Evolutionary conservation across 2,113 vertebrate species (phyloP).

Genomic region (Danio rerio): DNA sequence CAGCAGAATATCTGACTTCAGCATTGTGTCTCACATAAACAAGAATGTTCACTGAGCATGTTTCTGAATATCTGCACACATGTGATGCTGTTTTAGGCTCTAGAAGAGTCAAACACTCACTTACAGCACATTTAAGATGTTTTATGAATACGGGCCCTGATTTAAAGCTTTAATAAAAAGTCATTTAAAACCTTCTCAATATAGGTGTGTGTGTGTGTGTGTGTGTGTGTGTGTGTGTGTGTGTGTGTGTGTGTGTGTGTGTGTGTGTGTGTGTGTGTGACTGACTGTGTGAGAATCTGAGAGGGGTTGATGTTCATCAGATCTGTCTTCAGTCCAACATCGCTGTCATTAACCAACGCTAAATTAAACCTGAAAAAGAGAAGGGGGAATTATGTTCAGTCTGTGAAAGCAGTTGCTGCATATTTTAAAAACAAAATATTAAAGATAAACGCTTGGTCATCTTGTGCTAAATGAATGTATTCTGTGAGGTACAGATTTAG

Average conservation of each 20-base stretch:
- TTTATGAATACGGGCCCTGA: too few species aligned
- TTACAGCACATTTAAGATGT: too few species aligned
- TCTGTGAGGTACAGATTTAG: background rate
- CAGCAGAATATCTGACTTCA: too few species aligned
- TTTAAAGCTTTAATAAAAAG: too few species aligned
- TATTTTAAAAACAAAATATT: background rate
- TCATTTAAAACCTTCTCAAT: too few species aligned
- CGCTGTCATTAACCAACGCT: slow-evolving; percentile 50
- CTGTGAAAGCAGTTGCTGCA: background rate
- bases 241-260: background rate
- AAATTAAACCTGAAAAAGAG: slow-evolving; percentile 58
- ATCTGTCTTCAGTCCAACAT: slow-evolving; percentile 60
- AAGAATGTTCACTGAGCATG: too few species aligned
- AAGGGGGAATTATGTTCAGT: background rate
- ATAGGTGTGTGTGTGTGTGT: too few species aligned
- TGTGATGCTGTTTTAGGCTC: too few species aligned
- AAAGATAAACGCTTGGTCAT: background rate
- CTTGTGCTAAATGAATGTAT: background rate
- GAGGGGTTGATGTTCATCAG: slow-evolving; percentile 61
- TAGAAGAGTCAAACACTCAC: too few species aligned
- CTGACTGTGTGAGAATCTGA: slow-evolving; percentile 23
- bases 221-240: too few species aligned
- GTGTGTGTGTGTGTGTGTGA: slow-evolving; percentile 22
- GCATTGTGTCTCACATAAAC: too few species aligned
- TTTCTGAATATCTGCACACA: too few species aligned